These are phyloP conservation scores for Oryzias celebensis DNA, from an alignment of 2,113 vertebrate species.

Conservation along the genomic window DNA sequence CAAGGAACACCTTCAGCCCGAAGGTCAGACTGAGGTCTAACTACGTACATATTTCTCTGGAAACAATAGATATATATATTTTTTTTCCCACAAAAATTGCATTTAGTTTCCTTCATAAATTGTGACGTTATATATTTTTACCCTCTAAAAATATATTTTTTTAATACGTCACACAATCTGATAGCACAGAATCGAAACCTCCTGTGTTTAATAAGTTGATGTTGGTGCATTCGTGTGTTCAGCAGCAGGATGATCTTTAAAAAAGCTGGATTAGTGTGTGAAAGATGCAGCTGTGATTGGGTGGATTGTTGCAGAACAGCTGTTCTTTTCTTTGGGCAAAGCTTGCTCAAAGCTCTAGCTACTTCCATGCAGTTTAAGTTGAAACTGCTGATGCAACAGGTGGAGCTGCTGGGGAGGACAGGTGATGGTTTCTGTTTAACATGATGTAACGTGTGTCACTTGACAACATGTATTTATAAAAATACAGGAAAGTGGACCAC, in stretches of 20 bases:
- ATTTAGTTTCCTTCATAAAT: no score
- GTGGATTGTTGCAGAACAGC: conserved; percentile 60
- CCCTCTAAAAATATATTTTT: no score
- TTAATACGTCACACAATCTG: no score
- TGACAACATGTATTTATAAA: no score
- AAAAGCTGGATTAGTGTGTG: conserved; percentile 29
- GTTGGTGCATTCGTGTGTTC: not conserved
- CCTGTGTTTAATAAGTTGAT: no score
- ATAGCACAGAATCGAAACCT: no score
- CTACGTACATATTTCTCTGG: no score
- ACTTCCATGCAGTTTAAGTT: conserved; percentile 29
- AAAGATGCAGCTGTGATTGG: conserved; percentile 13
- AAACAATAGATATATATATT: no score
- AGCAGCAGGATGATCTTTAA: conserved; percentile 39
- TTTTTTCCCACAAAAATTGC: no score
- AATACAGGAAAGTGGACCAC: not conserved
- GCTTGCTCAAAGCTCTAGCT: conserved; percentile 28
- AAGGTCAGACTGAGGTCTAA: no score
- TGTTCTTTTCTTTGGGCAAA: conserved; percentile 47
- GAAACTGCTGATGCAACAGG: conserved; percentile 59
- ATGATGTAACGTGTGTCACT: conserved; percentile 14
- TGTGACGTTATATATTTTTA: no score
- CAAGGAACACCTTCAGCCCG: no score
- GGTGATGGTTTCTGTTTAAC: conserved; percentile 42
- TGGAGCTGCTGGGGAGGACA: conserved; percentile 49